phyloP scores from a whole-genome alignment of 2,113 vertebrate species.

The Trachemys scripta region DNA sequence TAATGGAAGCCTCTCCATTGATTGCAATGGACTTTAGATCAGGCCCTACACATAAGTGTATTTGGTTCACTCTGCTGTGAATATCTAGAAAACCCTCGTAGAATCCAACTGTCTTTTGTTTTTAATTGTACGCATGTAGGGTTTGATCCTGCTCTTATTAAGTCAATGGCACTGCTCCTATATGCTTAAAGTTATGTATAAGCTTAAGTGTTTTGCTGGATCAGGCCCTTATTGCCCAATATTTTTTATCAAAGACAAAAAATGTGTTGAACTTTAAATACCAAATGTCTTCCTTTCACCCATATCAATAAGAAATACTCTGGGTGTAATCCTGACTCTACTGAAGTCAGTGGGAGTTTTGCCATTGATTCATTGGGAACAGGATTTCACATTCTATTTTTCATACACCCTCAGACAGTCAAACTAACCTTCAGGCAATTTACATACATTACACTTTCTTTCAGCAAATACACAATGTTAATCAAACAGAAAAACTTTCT shows the following conservation, averaged over 20 bases:
- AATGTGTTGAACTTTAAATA: background rate
- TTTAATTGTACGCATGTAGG: fast-evolving
- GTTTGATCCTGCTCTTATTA: background rate
- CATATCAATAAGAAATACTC: background rate
- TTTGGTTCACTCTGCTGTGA: background rate
- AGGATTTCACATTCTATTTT: background rate
- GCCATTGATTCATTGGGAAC: background rate
- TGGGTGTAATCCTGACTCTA: background rate
- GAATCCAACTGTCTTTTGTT: background rate
- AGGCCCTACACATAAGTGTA: background rate
- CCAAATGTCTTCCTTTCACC: background rate
- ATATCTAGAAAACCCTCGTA: background rate
- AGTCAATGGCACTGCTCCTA: background rate
- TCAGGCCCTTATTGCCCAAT: background rate
- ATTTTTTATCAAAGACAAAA: background rate
- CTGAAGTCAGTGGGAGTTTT: background rate
- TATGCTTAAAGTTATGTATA: background rate
- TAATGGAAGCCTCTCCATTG: background rate
- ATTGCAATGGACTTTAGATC: background rate
- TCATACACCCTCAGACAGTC: background rate
- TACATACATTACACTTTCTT: background rate
- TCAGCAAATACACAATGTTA: background rate
- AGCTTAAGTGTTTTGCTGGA: background rate
- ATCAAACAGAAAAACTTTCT: background rate
- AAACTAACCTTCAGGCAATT: background rate